Evolutionary conservation across 2,797 vertebrate genomes (phyloP).

Genomic region (Dipus sagitta): DNA sequence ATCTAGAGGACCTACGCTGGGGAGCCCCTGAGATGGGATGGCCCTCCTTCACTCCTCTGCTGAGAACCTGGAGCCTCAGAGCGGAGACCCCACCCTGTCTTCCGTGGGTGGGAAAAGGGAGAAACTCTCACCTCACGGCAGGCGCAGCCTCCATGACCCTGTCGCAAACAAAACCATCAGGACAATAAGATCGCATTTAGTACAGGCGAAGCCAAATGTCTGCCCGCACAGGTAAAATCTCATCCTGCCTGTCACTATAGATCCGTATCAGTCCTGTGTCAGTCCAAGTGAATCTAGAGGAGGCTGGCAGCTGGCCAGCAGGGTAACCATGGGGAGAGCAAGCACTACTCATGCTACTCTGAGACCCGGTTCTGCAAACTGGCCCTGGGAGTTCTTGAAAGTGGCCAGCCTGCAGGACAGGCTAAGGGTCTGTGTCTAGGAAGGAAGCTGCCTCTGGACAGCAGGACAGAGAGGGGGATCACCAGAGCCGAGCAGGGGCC

Average conservation of each 20-base stretch:
- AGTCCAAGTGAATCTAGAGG: too few species aligned
- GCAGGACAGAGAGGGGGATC: background rate
- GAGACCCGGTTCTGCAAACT: accelerated
- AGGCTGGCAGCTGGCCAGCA: background rate
- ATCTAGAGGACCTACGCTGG: background rate
- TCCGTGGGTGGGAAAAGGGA: background rate
- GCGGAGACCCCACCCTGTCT: accelerated
- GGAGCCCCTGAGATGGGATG: too few species aligned
- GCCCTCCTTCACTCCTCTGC: background rate
- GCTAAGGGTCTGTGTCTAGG: background rate
- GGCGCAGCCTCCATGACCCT: accelerated
- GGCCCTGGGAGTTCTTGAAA: background rate
- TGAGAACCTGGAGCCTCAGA: accelerated
- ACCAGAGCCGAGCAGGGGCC: background rate
- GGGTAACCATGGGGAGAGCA: accelerated
- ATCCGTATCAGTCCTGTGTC: accelerated
- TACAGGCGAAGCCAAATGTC: too few species aligned
- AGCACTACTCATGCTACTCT: accelerated
- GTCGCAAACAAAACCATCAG: background rate
- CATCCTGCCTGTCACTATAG: background rate
- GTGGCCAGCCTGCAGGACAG: background rate
- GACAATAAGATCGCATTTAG: accelerated
- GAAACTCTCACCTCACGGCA: too few species aligned
- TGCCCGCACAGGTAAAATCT: too few species aligned
- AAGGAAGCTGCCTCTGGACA: background rate